These are phyloP conservation scores for Drosophila mayri DNA, from an alignment of 1,140 invertebrate genomes.

Conservation along the genomic window DNA sequence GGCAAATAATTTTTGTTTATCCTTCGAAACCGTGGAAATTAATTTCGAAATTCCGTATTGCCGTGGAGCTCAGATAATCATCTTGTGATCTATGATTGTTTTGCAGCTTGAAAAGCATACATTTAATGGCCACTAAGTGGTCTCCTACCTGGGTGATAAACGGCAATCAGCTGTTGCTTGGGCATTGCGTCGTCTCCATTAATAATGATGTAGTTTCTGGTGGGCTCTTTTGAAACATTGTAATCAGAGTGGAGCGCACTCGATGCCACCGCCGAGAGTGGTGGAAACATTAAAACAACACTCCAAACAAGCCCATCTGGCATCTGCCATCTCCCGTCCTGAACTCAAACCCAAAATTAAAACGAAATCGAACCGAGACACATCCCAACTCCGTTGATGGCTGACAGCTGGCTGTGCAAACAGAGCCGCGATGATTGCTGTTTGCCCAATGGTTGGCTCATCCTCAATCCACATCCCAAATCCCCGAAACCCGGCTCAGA, in stretches of 20 bases:
- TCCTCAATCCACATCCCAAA: slow-evolving; percentile 25
- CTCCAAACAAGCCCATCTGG: slow-evolving; percentile 9
- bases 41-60: too few species aligned
- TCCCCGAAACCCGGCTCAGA: slow-evolving; percentile 6
- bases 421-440: slow-evolving; percentile 30
- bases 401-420: slow-evolving; percentile 30
- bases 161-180: not conserved
- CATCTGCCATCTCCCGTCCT: not conserved
- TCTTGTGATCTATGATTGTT: slow-evolving; percentile 2
- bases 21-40: not conserved
- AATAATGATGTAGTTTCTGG: slow-evolving; percentile 52
- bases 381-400: slow-evolving; percentile 6
- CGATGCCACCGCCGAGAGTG: slow-evolving; percentile 28
- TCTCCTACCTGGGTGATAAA: slow-evolving; percentile 2
- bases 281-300: slow-evolving; percentile 33
- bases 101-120: not conserved
- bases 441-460: slow-evolving; percentile 54
- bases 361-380: slow-evolving; percentile 5
- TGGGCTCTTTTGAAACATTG: slow-evolving; percentile 40
- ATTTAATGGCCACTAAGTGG: not conserved
- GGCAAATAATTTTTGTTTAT: not conserved
- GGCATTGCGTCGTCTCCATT: slow-evolving; percentile 8
- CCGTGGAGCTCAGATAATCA: not conserved
- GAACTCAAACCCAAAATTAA: slow-evolving; percentile 10
- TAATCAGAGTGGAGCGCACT: slow-evolving; percentile 58